Percentiles rank a stretch among this genome's conserved stretches.
Evolutionary conservation across 2,113 vertebrate species (phyloP).

Genomic region (Ophthalmolycus amberensis): DNA sequence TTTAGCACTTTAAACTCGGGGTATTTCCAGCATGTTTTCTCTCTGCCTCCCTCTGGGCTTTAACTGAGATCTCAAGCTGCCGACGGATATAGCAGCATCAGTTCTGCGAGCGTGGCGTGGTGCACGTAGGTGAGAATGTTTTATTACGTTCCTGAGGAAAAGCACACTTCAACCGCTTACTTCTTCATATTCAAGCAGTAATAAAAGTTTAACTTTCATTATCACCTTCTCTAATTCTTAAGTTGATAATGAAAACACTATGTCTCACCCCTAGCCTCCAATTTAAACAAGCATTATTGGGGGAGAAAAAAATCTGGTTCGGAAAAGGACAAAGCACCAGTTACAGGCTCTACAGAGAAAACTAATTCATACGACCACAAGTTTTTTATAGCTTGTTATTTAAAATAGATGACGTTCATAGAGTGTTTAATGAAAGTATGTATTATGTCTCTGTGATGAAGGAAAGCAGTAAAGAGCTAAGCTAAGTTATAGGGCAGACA

Average conservation of each 20-base stretch:
- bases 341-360: not conserved
- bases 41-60: constrained; percentile 72
- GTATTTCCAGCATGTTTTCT: constrained; percentile 81
- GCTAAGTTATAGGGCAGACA: not conserved
- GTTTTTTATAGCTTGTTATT: not conserved
- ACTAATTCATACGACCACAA: not conserved
- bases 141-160: constrained; percentile 41
- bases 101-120: constrained; percentile 33
- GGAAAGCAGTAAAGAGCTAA: not conserved
- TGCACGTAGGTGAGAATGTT: constrained; percentile 67
- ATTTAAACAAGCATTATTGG: not conserved
- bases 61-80: constrained; percentile 79
- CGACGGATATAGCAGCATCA: constrained; percentile 73
- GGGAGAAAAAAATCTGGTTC: not conserved
- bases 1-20: constrained; percentile 83
- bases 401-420: not conserved
- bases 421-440: not conserved
- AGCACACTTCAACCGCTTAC: constrained; percentile 14
- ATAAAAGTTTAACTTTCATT: constrained; percentile 32
- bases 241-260: constrained; percentile 19
- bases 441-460: not conserved
- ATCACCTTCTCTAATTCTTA: constrained; percentile 13
- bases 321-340: not conserved
- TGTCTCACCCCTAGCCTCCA: not conserved
- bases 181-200: constrained; percentile 7